Conservation (phyloP, 23 tunicate species). For the Halocynthia aurantium region DNA sequence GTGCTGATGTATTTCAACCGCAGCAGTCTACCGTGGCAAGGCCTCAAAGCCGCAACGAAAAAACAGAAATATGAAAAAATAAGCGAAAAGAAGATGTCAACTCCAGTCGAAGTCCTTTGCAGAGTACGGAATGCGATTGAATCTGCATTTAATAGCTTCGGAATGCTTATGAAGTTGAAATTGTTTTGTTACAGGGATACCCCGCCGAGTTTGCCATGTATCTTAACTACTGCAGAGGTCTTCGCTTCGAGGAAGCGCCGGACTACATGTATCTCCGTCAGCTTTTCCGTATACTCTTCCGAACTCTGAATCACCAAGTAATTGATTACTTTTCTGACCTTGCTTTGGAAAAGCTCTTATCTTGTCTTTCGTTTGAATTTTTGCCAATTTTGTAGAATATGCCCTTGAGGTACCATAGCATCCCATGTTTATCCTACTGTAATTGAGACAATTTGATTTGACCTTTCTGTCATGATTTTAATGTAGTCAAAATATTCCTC, state of each 20-base stretch:
- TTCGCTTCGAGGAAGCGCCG: conserved; percentile 99
- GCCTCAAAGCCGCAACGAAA: conserved; percentile 93
- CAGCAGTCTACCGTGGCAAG: conserved; percentile 96
- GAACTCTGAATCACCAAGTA: conserved; percentile 90
- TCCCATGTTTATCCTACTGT: no score
- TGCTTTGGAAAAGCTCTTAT: no score
- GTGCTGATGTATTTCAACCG: conserved; percentile 97
- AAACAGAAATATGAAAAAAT: conserved; percentile 95
- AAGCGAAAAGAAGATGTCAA: conserved; percentile 98
- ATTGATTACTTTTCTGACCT: neutral
- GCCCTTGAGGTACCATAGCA: no score
- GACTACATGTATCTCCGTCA: conserved; percentile 99
- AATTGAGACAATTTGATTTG: no score
- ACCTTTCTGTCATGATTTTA: no score
- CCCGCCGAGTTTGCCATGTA: conserved; percentile 99
- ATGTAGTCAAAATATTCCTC: no score
- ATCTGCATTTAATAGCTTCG: no score
- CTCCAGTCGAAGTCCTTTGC: conserved; percentile 89
- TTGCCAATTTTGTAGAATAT: no score
- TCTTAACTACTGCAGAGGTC: conserved; percentile 98
- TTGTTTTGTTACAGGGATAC: conserved; percentile 48
- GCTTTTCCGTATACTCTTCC: conserved; percentile 94
- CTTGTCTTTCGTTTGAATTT: no score
- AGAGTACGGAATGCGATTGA: neutral
- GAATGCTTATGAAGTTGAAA: neutral